Base-by-base conservation (phyloP, 2,113 vertebrate species). In the Poecilia latipinna region DNA sequence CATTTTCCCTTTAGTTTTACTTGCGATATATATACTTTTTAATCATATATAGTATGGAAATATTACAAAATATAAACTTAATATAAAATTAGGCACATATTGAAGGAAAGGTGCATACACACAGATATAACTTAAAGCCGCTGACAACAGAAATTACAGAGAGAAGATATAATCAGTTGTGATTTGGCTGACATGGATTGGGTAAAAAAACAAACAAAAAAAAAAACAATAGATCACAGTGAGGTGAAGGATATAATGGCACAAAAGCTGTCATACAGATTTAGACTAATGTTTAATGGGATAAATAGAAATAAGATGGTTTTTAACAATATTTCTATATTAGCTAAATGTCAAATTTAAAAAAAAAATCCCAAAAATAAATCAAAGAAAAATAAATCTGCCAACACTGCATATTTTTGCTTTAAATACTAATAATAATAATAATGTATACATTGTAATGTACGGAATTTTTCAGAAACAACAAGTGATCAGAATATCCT, bases 31-130 rank as follows among this genome's bases (percentile, higher is more conserved):
- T 57, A 69, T 5, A 10, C n/a, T 57, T 68, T 33, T 70, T 13
- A 15, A 83, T 61, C 11, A 81, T 54, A 51, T 24, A 61, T 68
- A 74, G 76, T 79, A 75, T 68, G 51, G 81, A 84, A 77, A 78
- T 77, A 85, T 84, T 79, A 91, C 80, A 90, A 91, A 89, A 86
- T 84, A 92, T 65, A 90, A 88, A 90, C 87, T 76, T 80, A 74
- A 80, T 90, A 91, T 68, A 92, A 91, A 92, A 92, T 87, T 82
- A 94, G 94, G 93, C 92, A 94, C 94, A 79, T 94, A 68, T 24
- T 70, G 71, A 78, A 77, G 71, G 31, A 77, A 33, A 28, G 70
- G 44, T 80, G 75, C 33, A 68, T 44, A 75, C 19, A 80, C 19
- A 80, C 28, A 72, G 42, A 44, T 79, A 82, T 82, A 54, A 68